Conservation (phyloP, 2,888 invertebrate species). For the Himalopsyche kuldschensis region DNA sequence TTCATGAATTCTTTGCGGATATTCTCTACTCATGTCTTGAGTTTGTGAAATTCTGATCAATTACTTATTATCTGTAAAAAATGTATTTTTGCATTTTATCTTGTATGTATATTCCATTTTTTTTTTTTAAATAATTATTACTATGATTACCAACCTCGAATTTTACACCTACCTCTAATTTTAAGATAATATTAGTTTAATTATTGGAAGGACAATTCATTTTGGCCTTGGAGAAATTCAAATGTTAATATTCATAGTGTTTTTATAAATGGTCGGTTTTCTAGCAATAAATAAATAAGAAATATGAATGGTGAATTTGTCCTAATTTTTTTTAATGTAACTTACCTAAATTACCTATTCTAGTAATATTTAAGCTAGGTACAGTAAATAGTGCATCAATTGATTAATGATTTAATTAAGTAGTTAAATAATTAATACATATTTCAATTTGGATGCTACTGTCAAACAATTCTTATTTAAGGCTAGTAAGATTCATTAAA, state of each 20-base stretch:
- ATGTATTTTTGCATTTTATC: no score
- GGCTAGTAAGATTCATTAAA: no score
- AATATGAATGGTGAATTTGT: neutral
- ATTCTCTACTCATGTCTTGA: no score
- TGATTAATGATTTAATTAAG: no score
- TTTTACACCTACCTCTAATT: neutral
- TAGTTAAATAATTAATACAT: no score
- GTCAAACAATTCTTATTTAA: no score
- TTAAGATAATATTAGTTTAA: neutral
- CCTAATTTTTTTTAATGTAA: neutral
- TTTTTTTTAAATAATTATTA: neutral
- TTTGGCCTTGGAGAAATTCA: neutral
- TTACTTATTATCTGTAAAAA: no score
- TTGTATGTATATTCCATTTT: no score
- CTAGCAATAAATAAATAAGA: neutral
- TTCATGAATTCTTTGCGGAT: no score
- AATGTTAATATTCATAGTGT: neutral
- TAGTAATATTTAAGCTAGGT: neutral
- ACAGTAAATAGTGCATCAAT: neutral
- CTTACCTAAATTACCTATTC: no score
- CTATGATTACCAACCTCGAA: neutral
- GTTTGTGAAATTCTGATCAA: no score
- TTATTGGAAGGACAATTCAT: neutral
- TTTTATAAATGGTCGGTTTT: neutral
- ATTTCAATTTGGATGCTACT: no score